Evolutionary conservation across 2,797 vertebrate genomes (phyloP).

Genomic region (Poecilia velifera): DNA sequence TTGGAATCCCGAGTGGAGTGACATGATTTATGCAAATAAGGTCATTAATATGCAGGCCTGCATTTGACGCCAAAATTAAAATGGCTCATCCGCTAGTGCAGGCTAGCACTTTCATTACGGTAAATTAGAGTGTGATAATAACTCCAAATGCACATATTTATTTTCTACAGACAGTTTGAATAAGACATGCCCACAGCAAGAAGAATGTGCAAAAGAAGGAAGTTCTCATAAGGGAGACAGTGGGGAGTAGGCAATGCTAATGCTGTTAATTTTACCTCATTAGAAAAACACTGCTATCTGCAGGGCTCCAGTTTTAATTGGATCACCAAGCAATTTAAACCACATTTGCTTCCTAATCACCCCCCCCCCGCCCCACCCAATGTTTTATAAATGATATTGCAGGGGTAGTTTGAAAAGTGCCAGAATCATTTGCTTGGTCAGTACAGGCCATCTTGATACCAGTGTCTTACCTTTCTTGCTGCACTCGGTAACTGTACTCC

Average conservation of each 20-base stretch:
- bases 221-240: constrained; percentile 46
- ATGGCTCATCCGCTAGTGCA: constrained; percentile 71
- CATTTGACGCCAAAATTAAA: constrained; percentile 76
- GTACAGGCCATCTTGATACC: constrained; percentile 12
- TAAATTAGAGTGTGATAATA: constrained; percentile 80
- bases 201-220: constrained; percentile 56
- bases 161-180: constrained; percentile 68
- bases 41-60: constrained; percentile 81
- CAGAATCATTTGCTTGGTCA: constrained; percentile 37
- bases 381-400: constrained; percentile 64
- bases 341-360: constrained; percentile 61
- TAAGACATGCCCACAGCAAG: constrained; percentile 67
- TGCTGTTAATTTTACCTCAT: constrained; percentile 75
- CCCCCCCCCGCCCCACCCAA: constrained; percentile 59
- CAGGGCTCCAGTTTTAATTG: constrained; percentile 78
- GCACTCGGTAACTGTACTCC: constrained; percentile 57
- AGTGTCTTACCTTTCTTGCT: constrained; percentile 49
- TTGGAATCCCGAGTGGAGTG: constrained; percentile 83
- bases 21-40: constrained; percentile 84
- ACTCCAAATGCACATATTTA: constrained; percentile 83
- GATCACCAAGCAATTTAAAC: constrained; percentile 74
- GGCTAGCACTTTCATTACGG: constrained; percentile 77
- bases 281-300: constrained; percentile 73
- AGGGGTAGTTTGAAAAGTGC: constrained; percentile 36
- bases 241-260: constrained; percentile 58